A percentile compares a stretch with the other conserved stretches of the same genome.
Evolutionary conservation across 2,797 vertebrate species (phyloP).

Genomic region (Microcaecilia unicolor): DNA sequence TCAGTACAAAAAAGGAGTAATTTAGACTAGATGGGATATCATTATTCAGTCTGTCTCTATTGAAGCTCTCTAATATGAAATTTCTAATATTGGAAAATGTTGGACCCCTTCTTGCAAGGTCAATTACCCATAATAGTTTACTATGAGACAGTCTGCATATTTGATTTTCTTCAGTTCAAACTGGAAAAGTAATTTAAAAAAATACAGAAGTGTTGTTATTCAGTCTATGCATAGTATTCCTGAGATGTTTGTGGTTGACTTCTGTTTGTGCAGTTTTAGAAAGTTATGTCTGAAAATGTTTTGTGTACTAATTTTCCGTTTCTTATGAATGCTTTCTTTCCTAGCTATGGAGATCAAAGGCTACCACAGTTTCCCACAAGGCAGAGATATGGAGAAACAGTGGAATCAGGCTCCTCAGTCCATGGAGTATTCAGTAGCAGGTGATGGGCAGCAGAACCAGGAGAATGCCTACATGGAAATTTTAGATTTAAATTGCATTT

Average conservation of each 20-base stretch:
- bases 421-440: slow-evolving; percentile 70
- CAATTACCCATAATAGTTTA: no score
- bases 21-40: no score
- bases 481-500: slow-evolving; percentile 71
- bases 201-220: background rate
- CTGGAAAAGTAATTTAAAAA: no score
- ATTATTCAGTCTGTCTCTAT: no score
- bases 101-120: no score
- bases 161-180: no score
- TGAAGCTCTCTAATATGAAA: no score
- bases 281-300: background rate
- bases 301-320: slow-evolving; percentile 29
- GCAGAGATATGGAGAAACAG: slow-evolving; percentile 79
- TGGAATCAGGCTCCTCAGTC: slow-evolving; percentile 80
- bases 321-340: slow-evolving; percentile 42
- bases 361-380: slow-evolving; percentile 90
- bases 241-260: background rate
- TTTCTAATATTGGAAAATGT: no score
- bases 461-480: slow-evolving; percentile 82
- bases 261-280: slow-evolving; percentile 57
- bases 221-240: background rate
- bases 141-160: no score
- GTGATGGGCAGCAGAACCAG: slow-evolving; percentile 56
- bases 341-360: slow-evolving; percentile 96
- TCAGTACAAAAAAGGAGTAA: no score